phyloP scores from a whole-genome alignment of 1,140 invertebrate species.

The Atta colombica region DNA sequence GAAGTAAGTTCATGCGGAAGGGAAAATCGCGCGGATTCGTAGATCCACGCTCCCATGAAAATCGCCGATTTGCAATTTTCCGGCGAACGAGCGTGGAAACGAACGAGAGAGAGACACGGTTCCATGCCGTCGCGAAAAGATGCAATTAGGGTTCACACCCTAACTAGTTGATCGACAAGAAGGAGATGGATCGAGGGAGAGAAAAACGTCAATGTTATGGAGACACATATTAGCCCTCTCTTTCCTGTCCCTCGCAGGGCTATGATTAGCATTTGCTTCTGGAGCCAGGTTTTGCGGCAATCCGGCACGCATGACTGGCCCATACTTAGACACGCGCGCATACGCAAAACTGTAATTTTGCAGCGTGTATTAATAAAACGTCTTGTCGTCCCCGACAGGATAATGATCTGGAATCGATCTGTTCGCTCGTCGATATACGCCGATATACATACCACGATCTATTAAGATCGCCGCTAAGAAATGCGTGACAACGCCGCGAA shows the following conservation, averaged over 20 bases:
- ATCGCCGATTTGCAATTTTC: slow-evolving; percentile 52
- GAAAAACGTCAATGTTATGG: slow-evolving; percentile 55
- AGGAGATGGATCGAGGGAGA: not conserved
- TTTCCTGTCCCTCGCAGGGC: not conserved
- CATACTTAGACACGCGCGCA: slow-evolving; percentile 59
- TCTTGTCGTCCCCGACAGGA: not conserved
- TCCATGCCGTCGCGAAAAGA: slow-evolving; percentile 1
- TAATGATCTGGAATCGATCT: slow-evolving; percentile 32
- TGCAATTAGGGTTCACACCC: slow-evolving; percentile 74
- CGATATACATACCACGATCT: not conserved
- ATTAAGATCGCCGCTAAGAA: slow-evolving; percentile 45
- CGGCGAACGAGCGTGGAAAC: slow-evolving; percentile 43
- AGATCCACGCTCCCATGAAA: slow-evolving; percentile 10
- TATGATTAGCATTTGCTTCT: slow-evolving; percentile 76
- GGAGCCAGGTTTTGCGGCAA: slow-evolving; percentile 70
- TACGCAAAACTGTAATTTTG: slow-evolving; percentile 38
- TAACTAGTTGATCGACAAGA: slow-evolving; percentile 33
- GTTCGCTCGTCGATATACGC: slow-evolving; percentile 28
- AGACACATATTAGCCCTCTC: slow-evolving; percentile 54
- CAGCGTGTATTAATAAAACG: slow-evolving; percentile 53
- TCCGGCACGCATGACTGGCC: slow-evolving; percentile 79
- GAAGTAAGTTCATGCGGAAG: slow-evolving; percentile 14
- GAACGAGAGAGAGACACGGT: not conserved
- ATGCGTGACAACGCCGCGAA: slow-evolving; percentile 40
- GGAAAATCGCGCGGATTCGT: slow-evolving; percentile 23